These are phyloP conservation scores for Pomatostomus ruficeps DNA, from an alignment of 2,113 vertebrate species.

Conservation along the genomic window DNA sequence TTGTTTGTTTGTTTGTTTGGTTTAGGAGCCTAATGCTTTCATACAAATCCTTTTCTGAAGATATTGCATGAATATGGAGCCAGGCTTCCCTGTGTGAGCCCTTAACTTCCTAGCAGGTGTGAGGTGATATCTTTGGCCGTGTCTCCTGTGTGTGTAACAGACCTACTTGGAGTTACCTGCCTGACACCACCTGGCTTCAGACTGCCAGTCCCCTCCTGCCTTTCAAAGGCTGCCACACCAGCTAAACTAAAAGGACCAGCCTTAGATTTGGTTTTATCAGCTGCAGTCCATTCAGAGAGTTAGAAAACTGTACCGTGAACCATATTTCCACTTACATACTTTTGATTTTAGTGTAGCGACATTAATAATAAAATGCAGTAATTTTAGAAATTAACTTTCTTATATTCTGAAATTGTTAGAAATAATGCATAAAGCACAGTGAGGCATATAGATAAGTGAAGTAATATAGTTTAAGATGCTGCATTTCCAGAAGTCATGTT, in stretches of 20 bases:
- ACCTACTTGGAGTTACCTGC: neutral
- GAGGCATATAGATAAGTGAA: conserved; percentile 11
- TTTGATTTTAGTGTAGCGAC: neutral
- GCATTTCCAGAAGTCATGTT: conserved; percentile 43
- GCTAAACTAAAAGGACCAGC: neutral
- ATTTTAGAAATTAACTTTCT: conserved; percentile 33
- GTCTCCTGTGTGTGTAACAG: neutral
- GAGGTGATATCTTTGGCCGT: accelerated
- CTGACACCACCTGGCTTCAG: neutral
- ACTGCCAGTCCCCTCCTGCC: neutral
- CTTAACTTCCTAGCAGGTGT: neutral
- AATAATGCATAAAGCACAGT: conserved; percentile 44
- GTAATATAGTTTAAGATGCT: conserved; percentile 35
- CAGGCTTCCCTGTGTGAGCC: neutral
- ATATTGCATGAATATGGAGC: accelerated
- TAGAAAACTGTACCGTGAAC: neutral
- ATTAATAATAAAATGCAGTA: conserved; percentile 39
- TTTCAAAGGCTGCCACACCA: neutral
- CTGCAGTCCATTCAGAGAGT: neutral
- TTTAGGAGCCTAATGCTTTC: neutral
- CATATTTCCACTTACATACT: neutral
- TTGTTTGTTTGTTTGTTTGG: neutral
- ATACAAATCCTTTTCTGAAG: neutral
- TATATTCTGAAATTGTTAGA: conserved; percentile 13
- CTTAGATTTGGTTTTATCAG: neutral